A percentile compares a stretch with the other conserved stretches of the same genome.
phyloP scores from a whole-genome alignment of 2,888 invertebrate species.

The Ceraclea dissimilis region DNA sequence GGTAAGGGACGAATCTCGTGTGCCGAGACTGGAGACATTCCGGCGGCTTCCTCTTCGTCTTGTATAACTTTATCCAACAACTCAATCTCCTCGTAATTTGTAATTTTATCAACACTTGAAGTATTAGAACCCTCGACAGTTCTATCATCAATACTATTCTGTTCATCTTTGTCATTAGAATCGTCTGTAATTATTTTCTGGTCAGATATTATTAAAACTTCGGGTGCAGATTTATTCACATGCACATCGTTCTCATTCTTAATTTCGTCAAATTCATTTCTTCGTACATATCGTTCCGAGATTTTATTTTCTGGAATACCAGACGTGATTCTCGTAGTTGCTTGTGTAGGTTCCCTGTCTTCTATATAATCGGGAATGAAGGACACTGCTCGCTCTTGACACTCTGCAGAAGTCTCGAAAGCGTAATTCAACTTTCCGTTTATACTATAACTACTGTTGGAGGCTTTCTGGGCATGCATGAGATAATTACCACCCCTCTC shows the following conservation, averaged over 20 bases:
- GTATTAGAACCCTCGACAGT: neutral
- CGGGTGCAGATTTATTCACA: neutral
- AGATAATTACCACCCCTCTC: constrained; percentile 28
- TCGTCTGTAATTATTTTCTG: neutral
- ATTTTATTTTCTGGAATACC: neutral
- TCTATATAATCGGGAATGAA: constrained; percentile 35
- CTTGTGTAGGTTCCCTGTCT: constrained; percentile 28
- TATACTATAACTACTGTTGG: constrained; percentile 25
- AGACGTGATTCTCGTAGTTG: constrained; percentile 19
- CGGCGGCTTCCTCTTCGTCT: constrained; percentile 40
- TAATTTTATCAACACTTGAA: neutral
- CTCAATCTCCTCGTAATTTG: constrained; percentile 31
- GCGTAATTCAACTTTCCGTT: constrained; percentile 30
- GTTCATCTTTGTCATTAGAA: neutral
- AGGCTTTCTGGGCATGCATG: constrained; percentile 21
- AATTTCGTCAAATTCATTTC: neutral
- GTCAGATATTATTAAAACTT: neutral
- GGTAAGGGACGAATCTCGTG: neutral
- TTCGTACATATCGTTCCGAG: neutral
- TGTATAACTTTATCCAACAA: constrained; percentile 44
- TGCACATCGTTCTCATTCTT: neutral
- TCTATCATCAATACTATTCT: neutral
- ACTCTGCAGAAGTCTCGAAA: constrained; percentile 29
- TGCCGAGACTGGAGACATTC: constrained; percentile 32
- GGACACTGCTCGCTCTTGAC: constrained; percentile 33